These are phyloP conservation scores for Bos taurus DNA, from an alignment of 2,113 vertebrate species.

Conservation along the genomic window ARS-UCD2.0 NC_037348.1:38087501-38088000, in stretches of 20 bases:
- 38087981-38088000: not conserved
- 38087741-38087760: not conserved
- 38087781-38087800: not conserved
- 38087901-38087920: not conserved
- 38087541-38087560: not conserved
- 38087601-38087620: not conserved
- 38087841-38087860: not conserved
- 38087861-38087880: not conserved
- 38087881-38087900: not conserved
- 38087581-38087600: not conserved
- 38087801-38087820: not conserved
- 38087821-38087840: not conserved
- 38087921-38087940: not conserved
- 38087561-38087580: not conserved
- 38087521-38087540: not conserved
- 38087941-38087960: not conserved
- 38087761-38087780: not conserved
- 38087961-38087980: not conserved
- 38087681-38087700: not conserved
- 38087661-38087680: not conserved
- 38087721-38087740: not conserved
- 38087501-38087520: not conserved
- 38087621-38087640: not conserved
- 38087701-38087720: not conserved
- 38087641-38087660: not conserved